Base-by-base conservation (phyloP, 2,888 invertebrate species). In the Synergus japonicus region DNA sequence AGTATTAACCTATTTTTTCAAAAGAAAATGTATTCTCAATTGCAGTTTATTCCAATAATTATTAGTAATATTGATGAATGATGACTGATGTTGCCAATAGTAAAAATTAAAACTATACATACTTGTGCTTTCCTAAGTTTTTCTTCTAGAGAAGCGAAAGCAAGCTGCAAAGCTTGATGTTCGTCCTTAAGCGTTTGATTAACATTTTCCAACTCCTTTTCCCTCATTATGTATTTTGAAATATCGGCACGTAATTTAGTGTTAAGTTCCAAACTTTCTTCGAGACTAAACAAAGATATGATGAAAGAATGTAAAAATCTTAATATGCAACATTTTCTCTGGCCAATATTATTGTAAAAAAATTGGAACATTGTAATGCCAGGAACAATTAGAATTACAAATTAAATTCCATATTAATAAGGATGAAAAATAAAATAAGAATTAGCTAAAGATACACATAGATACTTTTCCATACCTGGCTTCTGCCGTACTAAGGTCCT, bases 131-230 rank as follows among this genome's bases (percentile, higher is more conserved):
- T 96, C 84, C 97, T 94, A 87, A 97, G 93, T 93, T 98, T 98
- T 29, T 97, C 97, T 93, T 99, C 98, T 67, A 98, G 93, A 10
- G 97, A 94, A 79, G 96, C 95, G 93, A 97, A 98, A 2, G 98
- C 97, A 85, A 99, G 94, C 90, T 98, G 98, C 82, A 98, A 92
- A 0, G 98, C 98, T 92, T 98, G 97, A 91, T 98, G 97, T 93
- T 99, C 99, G 93, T 99, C 99, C 88, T 96, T 94, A 79, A 99
- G 92, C 86, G 97, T 95, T 93, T 98, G 97, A 93, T 98, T 98
- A 13, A 97, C 93, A 84, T 95, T 95, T 92, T 97, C 96, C 76
- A 97, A 92, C 90, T 97, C 97, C 81, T 94, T 94, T 92, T 96
- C 95, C 88, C 94, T 96, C 81, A 94, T 94, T 89, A 95, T 94